Evolutionary conservation across 2,888 invertebrate genomes (phyloP).

Genomic region (Mimachlamys varia): DNA sequence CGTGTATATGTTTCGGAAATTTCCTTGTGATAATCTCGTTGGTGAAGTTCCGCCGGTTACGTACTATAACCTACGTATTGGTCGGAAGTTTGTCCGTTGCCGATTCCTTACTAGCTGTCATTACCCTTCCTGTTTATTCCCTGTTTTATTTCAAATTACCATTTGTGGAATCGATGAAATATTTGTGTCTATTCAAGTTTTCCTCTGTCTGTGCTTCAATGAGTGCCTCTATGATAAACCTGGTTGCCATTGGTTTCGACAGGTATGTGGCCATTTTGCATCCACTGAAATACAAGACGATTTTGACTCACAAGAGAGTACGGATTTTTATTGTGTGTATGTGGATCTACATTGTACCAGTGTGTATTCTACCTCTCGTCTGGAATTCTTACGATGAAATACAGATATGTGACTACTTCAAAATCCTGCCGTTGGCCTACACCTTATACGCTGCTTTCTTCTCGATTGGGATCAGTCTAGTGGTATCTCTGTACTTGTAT

Average conservation of each 20-base stretch:
- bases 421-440: conserved; percentile 54
- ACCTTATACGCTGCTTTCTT: conserved; percentile 54
- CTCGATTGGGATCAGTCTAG: conserved; percentile 51
- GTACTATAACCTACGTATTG: conserved; percentile 57
- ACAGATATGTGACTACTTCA: conserved; percentile 57
- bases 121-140: conserved; percentile 59
- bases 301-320: conserved; percentile 54
- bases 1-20: conserved; percentile 58
- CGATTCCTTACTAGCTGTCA: conserved; percentile 58
- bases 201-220: conserved; percentile 54
- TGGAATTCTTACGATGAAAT: conserved; percentile 49
- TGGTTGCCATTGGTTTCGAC: conserved; percentile 60
- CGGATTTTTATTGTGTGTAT: conserved; percentile 49
- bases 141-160: conserved; percentile 55
- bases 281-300: conserved; percentile 55
- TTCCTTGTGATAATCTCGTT: conserved; percentile 58
- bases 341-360: conserved; percentile 56
- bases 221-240: conserved; percentile 58
- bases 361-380: conserved; percentile 55
- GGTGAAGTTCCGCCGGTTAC: conserved; percentile 55
- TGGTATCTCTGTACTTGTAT: conserved; percentile 53
- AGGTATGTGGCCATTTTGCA: conserved; percentile 62
- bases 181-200: conserved; percentile 59
- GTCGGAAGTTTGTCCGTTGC: conserved; percentile 59
- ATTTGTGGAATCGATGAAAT: conserved; percentile 47